phyloP scores from a whole-genome alignment of 2,888 invertebrate species.

The Amphipyra tragopoginis region DNA sequence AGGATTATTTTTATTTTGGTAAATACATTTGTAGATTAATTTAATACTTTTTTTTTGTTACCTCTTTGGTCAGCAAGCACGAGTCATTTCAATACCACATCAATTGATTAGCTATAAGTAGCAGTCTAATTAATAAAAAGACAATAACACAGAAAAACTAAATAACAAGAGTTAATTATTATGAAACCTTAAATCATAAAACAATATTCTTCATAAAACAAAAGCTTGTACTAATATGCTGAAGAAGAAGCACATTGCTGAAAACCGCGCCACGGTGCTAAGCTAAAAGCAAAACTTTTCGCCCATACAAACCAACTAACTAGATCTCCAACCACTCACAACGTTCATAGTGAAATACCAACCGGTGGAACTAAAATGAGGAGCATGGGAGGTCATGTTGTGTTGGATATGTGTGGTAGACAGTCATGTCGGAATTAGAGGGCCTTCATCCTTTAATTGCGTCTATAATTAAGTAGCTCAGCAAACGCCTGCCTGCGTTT shows the following conservation, averaged over 20 bases:
- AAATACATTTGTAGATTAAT: too few relatives aligned
- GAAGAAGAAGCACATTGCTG: conserved; percentile 11
- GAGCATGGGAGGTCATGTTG: conserved; percentile 16
- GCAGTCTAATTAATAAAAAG: too few relatives aligned
- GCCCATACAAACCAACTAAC: conserved; percentile 12
- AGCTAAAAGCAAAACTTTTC: conserved; percentile 32
- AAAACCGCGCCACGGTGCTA: background rate
- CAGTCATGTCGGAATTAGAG: conserved; percentile 64
- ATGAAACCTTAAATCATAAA: background rate
- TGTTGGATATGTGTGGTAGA: conserved; percentile 57
- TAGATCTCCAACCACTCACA: conserved; percentile 2
- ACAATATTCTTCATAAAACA: background rate
- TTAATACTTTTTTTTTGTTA: too few relatives aligned
- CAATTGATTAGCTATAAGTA: too few relatives aligned
- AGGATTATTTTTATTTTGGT: too few relatives aligned
- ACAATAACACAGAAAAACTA: too few relatives aligned
- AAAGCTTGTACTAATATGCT: conserved; percentile 3
- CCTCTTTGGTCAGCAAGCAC: too few relatives aligned
- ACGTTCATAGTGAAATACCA: background rate
- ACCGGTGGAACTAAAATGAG: conserved; percentile 1
- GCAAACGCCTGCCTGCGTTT: conserved; percentile 58
- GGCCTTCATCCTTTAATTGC: conserved; percentile 71
- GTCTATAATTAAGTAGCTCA: conserved; percentile 78
- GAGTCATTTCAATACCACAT: too few relatives aligned
- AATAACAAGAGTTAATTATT: too few relatives aligned